Percentiles rank a stretch among this genome's conserved stretches.
These are phyloP conservation scores for Oryzias woworae DNA, from an alignment of 2,113 vertebrate genomes.

Conservation along the genomic window DNA sequence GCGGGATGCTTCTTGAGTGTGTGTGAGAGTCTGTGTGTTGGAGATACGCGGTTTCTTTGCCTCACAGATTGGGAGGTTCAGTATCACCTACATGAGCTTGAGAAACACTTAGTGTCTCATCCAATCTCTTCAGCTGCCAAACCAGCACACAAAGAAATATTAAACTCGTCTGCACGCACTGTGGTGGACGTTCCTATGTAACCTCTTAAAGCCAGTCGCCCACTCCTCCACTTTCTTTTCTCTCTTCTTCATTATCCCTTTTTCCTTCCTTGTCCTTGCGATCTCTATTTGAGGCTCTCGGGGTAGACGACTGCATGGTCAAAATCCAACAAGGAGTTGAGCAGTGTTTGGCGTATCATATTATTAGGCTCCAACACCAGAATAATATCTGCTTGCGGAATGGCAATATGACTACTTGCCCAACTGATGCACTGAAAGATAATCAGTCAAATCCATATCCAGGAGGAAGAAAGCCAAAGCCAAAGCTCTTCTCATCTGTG, in stretches of 20 bases:
- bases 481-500: constrained; percentile 53
- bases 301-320: constrained; percentile 35
- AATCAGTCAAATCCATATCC: constrained; percentile 67
- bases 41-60: constrained; percentile 20
- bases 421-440: constrained; percentile 67
- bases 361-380: constrained; percentile 57
- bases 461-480: constrained; percentile 54
- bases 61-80: constrained; percentile 13
- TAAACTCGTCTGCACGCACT: constrained; percentile 45
- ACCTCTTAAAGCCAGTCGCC: constrained; percentile 47
- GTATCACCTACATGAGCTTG: constrained; percentile 51
- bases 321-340: constrained; percentile 57
- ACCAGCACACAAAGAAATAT: constrained; percentile 48
- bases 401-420: constrained; percentile 52
- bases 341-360: constrained; percentile 55
- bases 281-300: constrained; percentile 40
- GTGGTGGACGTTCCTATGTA: constrained; percentile 51
- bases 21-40: neutral
- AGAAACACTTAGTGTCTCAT: constrained; percentile 60
- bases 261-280: constrained; percentile 22
- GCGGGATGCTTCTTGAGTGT: constrained; percentile 45
- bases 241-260: constrained; percentile 21
- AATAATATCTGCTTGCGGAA: constrained; percentile 62
- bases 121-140: constrained; percentile 55
- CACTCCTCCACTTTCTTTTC: constrained; percentile 18